phyloP scores from a whole-genome alignment of 2,888 invertebrate genomes.

The Lasioglossum villosulum region DNA sequence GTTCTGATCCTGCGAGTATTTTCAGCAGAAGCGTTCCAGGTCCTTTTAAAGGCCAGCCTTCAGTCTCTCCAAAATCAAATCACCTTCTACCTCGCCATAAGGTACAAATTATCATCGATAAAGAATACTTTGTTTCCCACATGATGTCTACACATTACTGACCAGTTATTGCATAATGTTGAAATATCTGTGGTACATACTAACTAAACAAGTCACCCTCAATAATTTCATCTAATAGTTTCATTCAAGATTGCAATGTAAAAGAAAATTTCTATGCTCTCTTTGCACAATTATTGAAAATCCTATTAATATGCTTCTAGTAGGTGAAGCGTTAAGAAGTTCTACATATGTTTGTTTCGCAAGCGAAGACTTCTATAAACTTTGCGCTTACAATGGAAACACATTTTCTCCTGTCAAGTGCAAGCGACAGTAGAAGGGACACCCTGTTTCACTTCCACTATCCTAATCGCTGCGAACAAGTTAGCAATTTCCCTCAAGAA shows the following conservation, averaged over 20 bases:
- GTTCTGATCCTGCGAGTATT: background rate
- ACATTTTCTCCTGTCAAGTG: conserved; percentile 54
- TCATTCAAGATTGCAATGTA: no score
- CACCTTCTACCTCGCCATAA: background rate
- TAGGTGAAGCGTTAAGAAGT: background rate
- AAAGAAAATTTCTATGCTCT: no score
- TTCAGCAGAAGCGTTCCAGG: background rate
- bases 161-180: no score
- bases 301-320: no score
- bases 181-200: no score
- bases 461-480: conserved; percentile 84
- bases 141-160: no score
- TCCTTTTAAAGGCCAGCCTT: background rate
- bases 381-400: background rate
- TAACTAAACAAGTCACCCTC: no score
- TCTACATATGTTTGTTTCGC: background rate
- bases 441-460: conserved; percentile 84
- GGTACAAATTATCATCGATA: background rate
- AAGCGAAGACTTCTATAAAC: background rate
- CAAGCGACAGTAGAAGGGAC: conserved; percentile 52
- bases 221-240: no score
- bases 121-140: background rate
- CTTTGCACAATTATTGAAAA: no score
- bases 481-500: conserved; percentile 85
- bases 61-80: background rate